These are phyloP conservation scores for Cacoxenus indagator DNA, from an alignment of 2,888 invertebrate genomes.

Conservation along the genomic window DNA sequence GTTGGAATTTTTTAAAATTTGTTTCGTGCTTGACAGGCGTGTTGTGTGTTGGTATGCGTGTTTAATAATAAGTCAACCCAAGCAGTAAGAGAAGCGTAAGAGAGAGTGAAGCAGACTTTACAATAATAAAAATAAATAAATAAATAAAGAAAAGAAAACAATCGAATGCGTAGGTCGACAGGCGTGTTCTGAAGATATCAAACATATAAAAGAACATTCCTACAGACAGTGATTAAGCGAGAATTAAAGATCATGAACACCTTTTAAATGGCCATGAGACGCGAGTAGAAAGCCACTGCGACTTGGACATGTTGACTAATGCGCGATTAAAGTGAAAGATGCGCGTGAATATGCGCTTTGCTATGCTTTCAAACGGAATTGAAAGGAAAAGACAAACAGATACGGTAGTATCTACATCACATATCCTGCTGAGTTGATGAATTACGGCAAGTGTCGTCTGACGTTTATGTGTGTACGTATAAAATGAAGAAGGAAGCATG, in stretches of 20 bases:
- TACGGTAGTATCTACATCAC: neutral
- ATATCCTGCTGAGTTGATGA: constrained; percentile 24
- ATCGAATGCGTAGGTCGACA: constrained; percentile 41
- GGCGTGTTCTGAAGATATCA: constrained; percentile 34
- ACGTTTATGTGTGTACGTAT: neutral
- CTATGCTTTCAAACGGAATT: neutral
- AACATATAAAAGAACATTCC: constrained; percentile 33
- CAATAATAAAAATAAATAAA: too few relatives aligned
- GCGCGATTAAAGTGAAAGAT: constrained; percentile 30
- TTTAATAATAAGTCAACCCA: neutral
- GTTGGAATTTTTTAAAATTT: constrained; percentile 30
- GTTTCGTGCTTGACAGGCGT: neutral
- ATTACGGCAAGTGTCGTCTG: neutral
- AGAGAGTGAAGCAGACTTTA: neutral
- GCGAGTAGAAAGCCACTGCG: neutral
- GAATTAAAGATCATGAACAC: constrained; percentile 53
- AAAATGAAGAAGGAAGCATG: neutral
- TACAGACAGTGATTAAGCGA: constrained; percentile 57
- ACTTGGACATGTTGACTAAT: constrained; percentile 37
- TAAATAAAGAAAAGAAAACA: neutral
- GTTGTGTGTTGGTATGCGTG: too few relatives aligned
- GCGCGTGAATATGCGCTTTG: neutral
- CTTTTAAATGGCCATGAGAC: constrained; percentile 34
- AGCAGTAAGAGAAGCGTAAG: neutral
- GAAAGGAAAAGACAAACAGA: neutral